Conservation (phyloP, 2,797 vertebrate species). For the Luscinia luscinia region DNA sequence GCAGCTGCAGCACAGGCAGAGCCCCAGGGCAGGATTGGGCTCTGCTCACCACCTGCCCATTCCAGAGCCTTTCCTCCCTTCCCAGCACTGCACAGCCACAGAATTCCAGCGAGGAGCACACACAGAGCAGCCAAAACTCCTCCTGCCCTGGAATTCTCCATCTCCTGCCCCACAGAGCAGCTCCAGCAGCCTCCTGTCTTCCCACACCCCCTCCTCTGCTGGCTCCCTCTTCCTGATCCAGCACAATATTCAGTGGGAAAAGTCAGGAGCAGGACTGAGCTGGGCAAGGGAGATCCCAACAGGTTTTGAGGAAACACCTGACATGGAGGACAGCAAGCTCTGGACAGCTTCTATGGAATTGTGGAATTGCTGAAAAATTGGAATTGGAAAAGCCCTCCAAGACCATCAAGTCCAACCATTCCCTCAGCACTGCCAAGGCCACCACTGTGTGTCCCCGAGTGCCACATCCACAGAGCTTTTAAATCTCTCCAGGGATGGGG, state of each 20-base stretch:
- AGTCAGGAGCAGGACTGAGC: not conserved
- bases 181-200: not conserved
- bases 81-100: fast-evolving
- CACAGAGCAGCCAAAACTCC: fast-evolving
- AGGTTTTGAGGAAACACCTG: not conserved
- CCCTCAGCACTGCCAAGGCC: not conserved
- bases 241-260: fast-evolving
- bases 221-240: not conserved
- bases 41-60: not conserved
- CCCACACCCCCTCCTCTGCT: not conserved
- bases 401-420: fast-evolving
- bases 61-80: not conserved
- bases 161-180: not conserved
- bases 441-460: not conserved
- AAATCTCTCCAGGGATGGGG: not conserved
- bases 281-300: not conserved
- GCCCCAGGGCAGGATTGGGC: not conserved
- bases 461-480: not conserved
- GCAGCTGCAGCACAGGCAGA: not conserved
- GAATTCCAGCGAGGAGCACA: fast-evolving
- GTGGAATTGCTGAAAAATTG: not conserved
- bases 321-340: fast-evolving
- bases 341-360: not conserved
- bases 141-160: not conserved
- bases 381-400: not conserved